Conservation (phyloP, 2,888 invertebrate species). For the Antheraea yamamai region DNA sequence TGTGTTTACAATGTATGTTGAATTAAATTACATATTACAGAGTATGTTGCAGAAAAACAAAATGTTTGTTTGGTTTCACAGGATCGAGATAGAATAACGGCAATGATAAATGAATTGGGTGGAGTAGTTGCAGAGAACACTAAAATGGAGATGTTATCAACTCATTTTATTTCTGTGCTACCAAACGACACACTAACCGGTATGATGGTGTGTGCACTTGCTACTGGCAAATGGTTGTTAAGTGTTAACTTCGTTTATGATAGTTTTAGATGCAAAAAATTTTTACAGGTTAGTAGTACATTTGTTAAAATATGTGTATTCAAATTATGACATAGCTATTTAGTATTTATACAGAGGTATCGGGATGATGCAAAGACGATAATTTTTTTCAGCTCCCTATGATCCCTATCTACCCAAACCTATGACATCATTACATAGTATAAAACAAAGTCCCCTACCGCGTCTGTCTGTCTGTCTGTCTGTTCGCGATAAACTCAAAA, state of each 20-base stretch:
- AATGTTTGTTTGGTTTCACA: slow-evolving; percentile 31
- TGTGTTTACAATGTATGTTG: neutral
- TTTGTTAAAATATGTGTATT: neutral
- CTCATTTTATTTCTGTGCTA: slow-evolving; percentile 70
- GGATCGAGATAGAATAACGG: slow-evolving; percentile 69
- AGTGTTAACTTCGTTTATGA: slow-evolving; percentile 71
- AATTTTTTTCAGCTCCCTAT: too few relatives aligned
- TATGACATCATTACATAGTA: too few relatives aligned
- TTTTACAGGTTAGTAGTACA: slow-evolving; percentile 57
- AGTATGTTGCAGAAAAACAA: neutral
- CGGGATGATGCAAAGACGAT: too few relatives aligned
- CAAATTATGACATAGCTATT: neutral
- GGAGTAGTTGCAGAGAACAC: slow-evolving; percentile 77
- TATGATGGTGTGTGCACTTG: slow-evolving; percentile 76
- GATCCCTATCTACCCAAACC: too few relatives aligned
- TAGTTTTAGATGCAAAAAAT: slow-evolving; percentile 74
- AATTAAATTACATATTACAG: neutral
- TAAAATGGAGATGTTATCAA: slow-evolving; percentile 78
- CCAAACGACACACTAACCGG: slow-evolving; percentile 72
- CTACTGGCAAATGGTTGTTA: slow-evolving; percentile 74
- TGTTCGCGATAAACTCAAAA: too few relatives aligned
- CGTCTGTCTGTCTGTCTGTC: too few relatives aligned
- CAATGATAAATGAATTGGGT: slow-evolving; percentile 73
- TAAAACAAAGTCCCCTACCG: too few relatives aligned
- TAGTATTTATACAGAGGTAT: too few relatives aligned